Conservation (phyloP, 2,113 vertebrate species). For the Scortum barcoo region DNA sequence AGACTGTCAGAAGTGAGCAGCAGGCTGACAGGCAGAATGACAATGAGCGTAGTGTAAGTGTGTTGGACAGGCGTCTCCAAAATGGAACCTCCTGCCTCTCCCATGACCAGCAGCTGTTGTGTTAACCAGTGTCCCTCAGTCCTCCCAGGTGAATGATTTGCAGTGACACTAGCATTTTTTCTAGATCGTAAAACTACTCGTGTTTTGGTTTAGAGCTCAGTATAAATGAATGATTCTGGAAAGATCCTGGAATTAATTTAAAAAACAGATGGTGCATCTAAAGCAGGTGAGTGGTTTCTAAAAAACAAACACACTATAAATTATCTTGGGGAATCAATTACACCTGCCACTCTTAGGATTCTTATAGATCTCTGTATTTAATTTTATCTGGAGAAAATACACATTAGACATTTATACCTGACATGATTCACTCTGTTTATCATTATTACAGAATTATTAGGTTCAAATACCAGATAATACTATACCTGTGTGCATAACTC, state of each 20-base stretch:
- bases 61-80: slow-evolving; percentile 22
- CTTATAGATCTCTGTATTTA: background rate
- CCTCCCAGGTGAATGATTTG: slow-evolving; percentile 23
- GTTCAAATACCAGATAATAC: slow-evolving; percentile 6
- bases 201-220: slow-evolving; percentile 20
- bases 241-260: slow-evolving; percentile 37
- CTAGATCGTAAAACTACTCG: slow-evolving; percentile 11
- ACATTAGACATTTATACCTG: slow-evolving; percentile 1
- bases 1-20: slow-evolving; percentile 9
- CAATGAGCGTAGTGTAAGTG: slow-evolving; percentile 1
- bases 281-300: slow-evolving; percentile 29
- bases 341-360: slow-evolving; percentile 12
- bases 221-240: slow-evolving; percentile 31
- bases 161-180: slow-evolving; percentile 10
- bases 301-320: slow-evolving; percentile 14
- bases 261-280: slow-evolving; percentile 39
- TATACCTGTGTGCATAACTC: slow-evolving; percentile 15
- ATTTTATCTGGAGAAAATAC: slow-evolving; percentile 30
- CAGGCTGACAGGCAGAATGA: slow-evolving; percentile 17
- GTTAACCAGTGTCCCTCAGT: background rate
- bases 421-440: slow-evolving; percentile 14
- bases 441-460: slow-evolving; percentile 31
- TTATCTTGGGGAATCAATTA: slow-evolving; percentile 35
- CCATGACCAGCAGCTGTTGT: background rate
- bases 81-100: slow-evolving; percentile 23